A percentile compares a stretch with the other conserved stretches of the same genome.
phyloP scores from a whole-genome alignment of 2,113 vertebrate genomes.

The Corythaixoides concolor region DNA sequence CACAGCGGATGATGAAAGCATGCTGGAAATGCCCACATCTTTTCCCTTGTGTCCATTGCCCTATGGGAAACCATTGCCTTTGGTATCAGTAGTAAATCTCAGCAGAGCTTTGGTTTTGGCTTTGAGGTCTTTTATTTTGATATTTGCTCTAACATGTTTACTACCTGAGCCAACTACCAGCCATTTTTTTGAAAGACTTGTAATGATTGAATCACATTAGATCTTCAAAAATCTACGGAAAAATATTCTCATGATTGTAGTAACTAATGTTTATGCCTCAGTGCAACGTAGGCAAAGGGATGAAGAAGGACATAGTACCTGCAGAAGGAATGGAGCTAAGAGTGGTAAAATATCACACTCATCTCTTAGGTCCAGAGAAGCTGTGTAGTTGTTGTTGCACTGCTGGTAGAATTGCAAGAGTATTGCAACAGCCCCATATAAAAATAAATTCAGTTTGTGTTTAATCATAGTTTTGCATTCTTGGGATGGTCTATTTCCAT shows the following conservation, averaged over 20 bases:
- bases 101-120: background rate
- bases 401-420: background rate
- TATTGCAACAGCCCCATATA: background rate
- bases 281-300: background rate
- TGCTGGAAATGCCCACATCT: background rate
- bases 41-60: background rate
- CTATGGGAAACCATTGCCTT: background rate
- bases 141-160: background rate
- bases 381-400: background rate
- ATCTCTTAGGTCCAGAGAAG: background rate
- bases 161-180: background rate
- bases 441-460: background rate
- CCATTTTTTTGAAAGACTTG: background rate
- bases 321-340: background rate
- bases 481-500: background rate
- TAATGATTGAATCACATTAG: background rate
- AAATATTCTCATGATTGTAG: background rate
- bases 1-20: accelerated
- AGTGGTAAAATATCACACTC: background rate
- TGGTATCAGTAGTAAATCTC: background rate
- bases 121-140: background rate
- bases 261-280: background rate
- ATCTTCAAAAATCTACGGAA: background rate
- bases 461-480: background rate
- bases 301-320: background rate